Base-by-base conservation (phyloP, 2,888 invertebrate genomes). In the Drosophila yooni region DNA sequence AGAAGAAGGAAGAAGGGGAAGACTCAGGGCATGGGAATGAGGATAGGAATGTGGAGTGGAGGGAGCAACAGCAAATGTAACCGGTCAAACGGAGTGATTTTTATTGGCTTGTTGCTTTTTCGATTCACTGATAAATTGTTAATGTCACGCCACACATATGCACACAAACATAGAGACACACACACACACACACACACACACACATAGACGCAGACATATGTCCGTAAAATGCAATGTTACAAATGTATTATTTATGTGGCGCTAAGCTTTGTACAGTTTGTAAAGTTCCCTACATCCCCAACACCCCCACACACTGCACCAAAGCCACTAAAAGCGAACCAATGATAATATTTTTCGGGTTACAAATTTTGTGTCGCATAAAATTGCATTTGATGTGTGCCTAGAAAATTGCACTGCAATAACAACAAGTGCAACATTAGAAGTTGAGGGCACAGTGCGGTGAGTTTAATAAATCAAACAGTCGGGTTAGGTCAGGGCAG, bases 61-160 rank as follows among this genome's bases (percentile, higher is more conserved):
- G 64, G n/a, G 33, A 60, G 59, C 38, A n/a, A 8, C 8, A 29
- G 70, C 50, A 82, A 88, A 75, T 88, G 89, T 83, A 75, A 60
- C 82, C 82, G 89, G 89, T 89, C 85, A 86, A 89, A 89, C 88
- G 88, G 89, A 86, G 89, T 83, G 83, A 83, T 83, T 86, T 86
- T 86, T 86, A 86, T 86, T 86, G 85, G 85, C 85, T 86, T 86
- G 85, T 87, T 86, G 85, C 85, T 89, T 82, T 85, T 89, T 80
- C 89, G 84, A 89, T 89, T 76, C 85, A 78, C 88, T 87, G 85
- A 89, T 86, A 86, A 86, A 86, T 86, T 86, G 85, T 86, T 86
- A 86, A 86, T 89, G 85, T 87, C 84, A 72, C 80, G 70, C 70
- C 73, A 70, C 66, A 67, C 77, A 77, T 65, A 73, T 62, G 59